phyloP scores from a whole-genome alignment of 2,797 vertebrate genomes.

The Cuniculus paca region DNA sequence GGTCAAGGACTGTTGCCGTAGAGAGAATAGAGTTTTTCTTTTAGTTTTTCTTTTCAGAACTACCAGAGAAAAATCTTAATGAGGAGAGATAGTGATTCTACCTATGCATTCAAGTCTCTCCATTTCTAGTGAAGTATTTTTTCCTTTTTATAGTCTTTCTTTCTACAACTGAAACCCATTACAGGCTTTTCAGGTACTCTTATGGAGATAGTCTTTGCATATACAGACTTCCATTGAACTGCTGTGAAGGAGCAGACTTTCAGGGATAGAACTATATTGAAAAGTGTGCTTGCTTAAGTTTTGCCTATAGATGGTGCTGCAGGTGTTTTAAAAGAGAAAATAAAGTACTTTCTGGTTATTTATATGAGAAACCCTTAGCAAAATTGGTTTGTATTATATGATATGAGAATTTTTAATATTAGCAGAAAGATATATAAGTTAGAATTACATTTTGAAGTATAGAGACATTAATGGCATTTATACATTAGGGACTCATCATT shows the following conservation, averaged over 20 bases:
- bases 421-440: slow-evolving; percentile 46
- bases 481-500: slow-evolving; percentile 7
- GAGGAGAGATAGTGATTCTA: background rate
- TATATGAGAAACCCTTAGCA: slow-evolving; percentile 28
- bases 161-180: background rate
- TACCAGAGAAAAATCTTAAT: background rate
- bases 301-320: slow-evolving; percentile 83
- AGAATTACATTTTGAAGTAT: slow-evolving; percentile 45
- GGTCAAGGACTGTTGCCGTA: background rate
- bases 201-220: slow-evolving; percentile 1
- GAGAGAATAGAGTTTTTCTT: background rate
- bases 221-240: slow-evolving; percentile 27
- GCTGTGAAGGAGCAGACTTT: background rate
- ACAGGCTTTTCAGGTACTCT: slow-evolving; percentile 5
- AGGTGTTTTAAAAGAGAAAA: slow-evolving; percentile 73
- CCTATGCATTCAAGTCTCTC: background rate
- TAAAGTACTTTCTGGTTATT: slow-evolving; percentile 62
- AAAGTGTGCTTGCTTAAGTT: slow-evolving; percentile 69
- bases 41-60: slow-evolving; percentile 33
- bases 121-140: slow-evolving; percentile 38
- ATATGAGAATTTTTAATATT: slow-evolving; percentile 47
- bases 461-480: background rate
- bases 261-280: slow-evolving; percentile 15
- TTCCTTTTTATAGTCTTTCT: background rate
- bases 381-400: slow-evolving; percentile 7